phyloP scores from a whole-genome alignment of 37 sponge, comb jelly and placozoan genomes.

The Mnemiopsis leidyi region DNA sequence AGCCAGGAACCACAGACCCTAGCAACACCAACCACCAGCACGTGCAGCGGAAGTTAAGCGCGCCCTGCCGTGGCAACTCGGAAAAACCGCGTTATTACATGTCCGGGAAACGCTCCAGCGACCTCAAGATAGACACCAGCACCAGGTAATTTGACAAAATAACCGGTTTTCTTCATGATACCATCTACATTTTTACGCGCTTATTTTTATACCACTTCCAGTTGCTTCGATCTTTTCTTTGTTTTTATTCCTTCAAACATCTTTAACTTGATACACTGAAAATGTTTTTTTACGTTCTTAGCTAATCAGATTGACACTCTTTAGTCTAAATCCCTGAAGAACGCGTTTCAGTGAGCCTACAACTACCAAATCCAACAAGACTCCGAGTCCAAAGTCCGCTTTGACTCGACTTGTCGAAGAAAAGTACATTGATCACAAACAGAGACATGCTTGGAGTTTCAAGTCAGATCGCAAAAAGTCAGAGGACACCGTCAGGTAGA shows the following conservation, averaged over 20 bases:
- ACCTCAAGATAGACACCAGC: constrained; percentile 45
- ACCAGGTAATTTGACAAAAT: background rate
- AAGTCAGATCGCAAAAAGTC: background rate
- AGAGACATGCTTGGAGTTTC: constrained; percentile 26
- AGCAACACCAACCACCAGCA: background rate
- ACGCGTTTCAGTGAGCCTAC: background rate
- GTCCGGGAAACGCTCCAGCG: constrained; percentile 1
- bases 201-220: too few species aligned
- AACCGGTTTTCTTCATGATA: too few species aligned
- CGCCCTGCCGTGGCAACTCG: background rate
- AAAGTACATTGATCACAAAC: constrained; percentile 38
- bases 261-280: too few species aligned
- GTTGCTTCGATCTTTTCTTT: too few species aligned
- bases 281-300: too few species aligned
- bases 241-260: too few species aligned
- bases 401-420: constrained; percentile 25
- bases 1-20: background rate
- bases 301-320: too few species aligned
- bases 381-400: constrained; percentile 18
- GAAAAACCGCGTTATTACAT: constrained; percentile 25
- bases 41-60: constrained; percentile 40
- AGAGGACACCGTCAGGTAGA: constrained; percentile 13
- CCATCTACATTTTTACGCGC: too few species aligned
- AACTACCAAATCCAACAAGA: background rate
- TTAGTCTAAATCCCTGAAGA: background rate